A percentile compares a stretch with the other conserved stretches of the same genome.
Evolutionary conservation across 2,797 vertebrate species (phyloP).

Genomic region (Sebastes hubbsi): DNA sequence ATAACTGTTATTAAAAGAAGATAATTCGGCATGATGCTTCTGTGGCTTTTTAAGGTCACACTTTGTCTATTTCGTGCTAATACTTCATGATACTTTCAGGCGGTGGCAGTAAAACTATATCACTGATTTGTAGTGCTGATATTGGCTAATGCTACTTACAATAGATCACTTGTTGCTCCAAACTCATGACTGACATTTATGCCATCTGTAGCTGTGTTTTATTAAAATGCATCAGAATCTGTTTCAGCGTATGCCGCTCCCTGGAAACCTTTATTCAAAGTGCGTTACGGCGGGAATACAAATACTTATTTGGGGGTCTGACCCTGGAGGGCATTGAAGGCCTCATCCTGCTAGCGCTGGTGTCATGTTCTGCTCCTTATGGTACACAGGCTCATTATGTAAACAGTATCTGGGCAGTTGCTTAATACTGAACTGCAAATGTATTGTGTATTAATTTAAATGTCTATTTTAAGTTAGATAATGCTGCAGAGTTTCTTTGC

Average conservation of each 20-base stretch:
- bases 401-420: neutral
- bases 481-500: neutral
- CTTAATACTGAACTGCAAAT: neutral
- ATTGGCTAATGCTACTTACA: neutral
- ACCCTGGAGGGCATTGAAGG: constrained; percentile 3
- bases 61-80: neutral
- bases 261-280: constrained; percentile 19
- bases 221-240: constrained; percentile 58
- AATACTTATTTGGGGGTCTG: constrained; percentile 4
- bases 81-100: neutral
- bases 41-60: neutral
- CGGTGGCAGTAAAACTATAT: neutral
- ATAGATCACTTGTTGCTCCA: constrained; percentile 21
- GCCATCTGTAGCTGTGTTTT: constrained; percentile 50
- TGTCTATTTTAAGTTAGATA: neutral
- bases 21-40: neutral
- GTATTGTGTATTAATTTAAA: neutral
- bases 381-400: neutral
- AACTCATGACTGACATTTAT: constrained; percentile 51
- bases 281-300: neutral
- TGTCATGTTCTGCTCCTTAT: constrained; percentile 24
- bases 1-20: neutral
- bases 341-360: neutral
- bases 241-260: neutral
- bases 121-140: neutral